phyloP scores from a whole-genome alignment of 2,888 invertebrate species.

The Drosophila kambysellisi region DNA sequence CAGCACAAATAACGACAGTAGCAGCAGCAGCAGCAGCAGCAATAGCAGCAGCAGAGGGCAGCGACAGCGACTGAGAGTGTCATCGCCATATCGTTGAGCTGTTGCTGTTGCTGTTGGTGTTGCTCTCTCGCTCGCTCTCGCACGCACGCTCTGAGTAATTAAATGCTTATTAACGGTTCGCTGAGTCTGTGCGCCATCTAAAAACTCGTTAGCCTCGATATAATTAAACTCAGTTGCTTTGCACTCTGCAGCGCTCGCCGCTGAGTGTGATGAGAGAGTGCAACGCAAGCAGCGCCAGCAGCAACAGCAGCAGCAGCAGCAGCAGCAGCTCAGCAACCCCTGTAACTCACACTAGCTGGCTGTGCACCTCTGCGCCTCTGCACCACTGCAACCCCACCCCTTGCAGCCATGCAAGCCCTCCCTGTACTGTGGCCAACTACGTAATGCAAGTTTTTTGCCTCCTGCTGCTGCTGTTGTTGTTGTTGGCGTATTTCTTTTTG shows the following conservation, averaged over 20 bases:
- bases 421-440: slow-evolving; percentile 8
- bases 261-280: slow-evolving; percentile 20
- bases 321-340: slow-evolving; percentile 40
- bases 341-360: slow-evolving; percentile 36
- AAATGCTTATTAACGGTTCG: slow-evolving; percentile 84
- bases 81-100: slow-evolving; percentile 55
- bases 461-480: slow-evolving; percentile 23
- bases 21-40: slow-evolving; percentile 1
- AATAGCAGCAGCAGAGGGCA: background rate
- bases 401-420: slow-evolving; percentile 5
- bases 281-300: background rate
- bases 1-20: slow-evolving; percentile 18
- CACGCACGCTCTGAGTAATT: slow-evolving; percentile 76
- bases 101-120: slow-evolving; percentile 23
- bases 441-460: slow-evolving; percentile 46
- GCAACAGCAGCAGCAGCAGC: background rate
- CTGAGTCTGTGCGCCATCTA: slow-evolving; percentile 77
- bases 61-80: slow-evolving; percentile 36
- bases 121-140: slow-evolving; percentile 30
- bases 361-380: slow-evolving; percentile 1
- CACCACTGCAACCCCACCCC: slow-evolving; percentile 3
- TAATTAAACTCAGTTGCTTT: slow-evolving; percentile 70
- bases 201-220: slow-evolving; percentile 77
- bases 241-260: slow-evolving; percentile 45
- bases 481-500: slow-evolving; percentile 42